Evolutionary conservation across 2,888 invertebrate genomes (phyloP), one percentile per base, ranked within the genome.

Genomic region (Girardia tigrina): DNA sequence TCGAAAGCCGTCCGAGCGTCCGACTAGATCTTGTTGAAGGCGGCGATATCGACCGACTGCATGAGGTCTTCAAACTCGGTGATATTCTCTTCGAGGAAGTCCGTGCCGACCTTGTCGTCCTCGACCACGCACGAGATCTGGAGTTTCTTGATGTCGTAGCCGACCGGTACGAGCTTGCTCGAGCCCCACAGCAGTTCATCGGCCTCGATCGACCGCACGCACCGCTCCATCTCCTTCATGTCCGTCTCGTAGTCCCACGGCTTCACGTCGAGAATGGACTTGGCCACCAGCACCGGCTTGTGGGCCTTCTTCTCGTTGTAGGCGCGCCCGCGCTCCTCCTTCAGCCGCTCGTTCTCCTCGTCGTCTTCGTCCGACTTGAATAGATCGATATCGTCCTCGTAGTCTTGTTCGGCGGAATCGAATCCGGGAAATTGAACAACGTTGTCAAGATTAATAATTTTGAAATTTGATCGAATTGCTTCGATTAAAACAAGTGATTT

Each of bases 241-340:
- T 94, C 90, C 70, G 93, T 93, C 84, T 92, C 91, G 86, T 94
- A 94, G 83, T 92, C 93, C 94, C 94, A 94, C 14, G 92, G 92
- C 84, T 95, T 95, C 16, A 94, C 91, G 84, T 95, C 94, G 70
- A 94, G 87, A 79, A 95, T 87, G 29, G 93, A 94, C 82, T 94
- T 95, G 75, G 94, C 94, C 85, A 95, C 91, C 12, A 92, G 87
- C 76, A 81, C 82, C 14, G 93, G 92, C 27, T 74, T 56, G 27
- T 91, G 93, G 0, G 92, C 88, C 86, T 97, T 97, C 85, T 94
- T 97, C 78, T 90, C 93, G 75, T 90, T 88, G 83, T 97, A 97
- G 0, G 91, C 94, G 81, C 91, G 90, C 72, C 97, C 85, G 81
- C 94, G 14, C 12, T 74, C 74, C 69, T 92, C 90, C 81, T 90